These are phyloP conservation scores for Diprion similis DNA, from an alignment of 1,140 invertebrate species.

Conservation along the genomic window DNA sequence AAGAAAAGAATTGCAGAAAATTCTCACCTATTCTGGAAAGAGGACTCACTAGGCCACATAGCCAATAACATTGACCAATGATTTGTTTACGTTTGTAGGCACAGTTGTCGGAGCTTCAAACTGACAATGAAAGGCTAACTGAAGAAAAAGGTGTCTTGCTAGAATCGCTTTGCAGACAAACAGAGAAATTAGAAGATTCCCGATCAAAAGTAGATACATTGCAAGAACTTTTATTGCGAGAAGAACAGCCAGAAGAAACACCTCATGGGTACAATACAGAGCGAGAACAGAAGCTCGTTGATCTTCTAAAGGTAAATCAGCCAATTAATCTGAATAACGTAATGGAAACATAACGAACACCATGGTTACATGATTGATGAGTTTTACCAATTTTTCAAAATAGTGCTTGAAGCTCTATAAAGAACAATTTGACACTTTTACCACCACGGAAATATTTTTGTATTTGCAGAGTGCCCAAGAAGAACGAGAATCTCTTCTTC, in stretches of 20 bases:
- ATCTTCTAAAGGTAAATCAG: constrained; percentile 74
- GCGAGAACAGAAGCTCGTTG: constrained; percentile 84
- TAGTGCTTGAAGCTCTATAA: background rate
- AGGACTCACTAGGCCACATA: no score
- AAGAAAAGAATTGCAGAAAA: no score
- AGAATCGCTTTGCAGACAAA: constrained; percentile 90
- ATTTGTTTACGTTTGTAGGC: constrained; percentile 48
- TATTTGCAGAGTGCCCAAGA: constrained; percentile 75
- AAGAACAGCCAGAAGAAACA: constrained; percentile 67
- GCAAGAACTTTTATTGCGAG: constrained; percentile 73
- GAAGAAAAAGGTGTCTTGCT: constrained; percentile 90
- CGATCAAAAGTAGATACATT: constrained; percentile 75
- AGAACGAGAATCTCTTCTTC: constrained; percentile 74
- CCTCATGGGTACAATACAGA: constrained; percentile 68
- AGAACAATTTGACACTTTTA: background rate
- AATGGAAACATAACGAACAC: background rate
- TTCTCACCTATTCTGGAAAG: no score
- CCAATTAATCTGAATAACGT: background rate
- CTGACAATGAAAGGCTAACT: constrained; percentile 84
- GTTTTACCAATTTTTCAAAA: constrained; percentile 6
- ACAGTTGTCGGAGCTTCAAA: constrained; percentile 84
- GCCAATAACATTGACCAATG: background rate
- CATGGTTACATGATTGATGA: constrained; percentile 13
- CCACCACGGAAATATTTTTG: background rate
- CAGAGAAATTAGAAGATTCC: constrained; percentile 87